Evolutionary conservation across 1,140 invertebrate genomes (phyloP), one percentile per base, ranked within the genome.

Genomic region (Atta texana): DNA sequence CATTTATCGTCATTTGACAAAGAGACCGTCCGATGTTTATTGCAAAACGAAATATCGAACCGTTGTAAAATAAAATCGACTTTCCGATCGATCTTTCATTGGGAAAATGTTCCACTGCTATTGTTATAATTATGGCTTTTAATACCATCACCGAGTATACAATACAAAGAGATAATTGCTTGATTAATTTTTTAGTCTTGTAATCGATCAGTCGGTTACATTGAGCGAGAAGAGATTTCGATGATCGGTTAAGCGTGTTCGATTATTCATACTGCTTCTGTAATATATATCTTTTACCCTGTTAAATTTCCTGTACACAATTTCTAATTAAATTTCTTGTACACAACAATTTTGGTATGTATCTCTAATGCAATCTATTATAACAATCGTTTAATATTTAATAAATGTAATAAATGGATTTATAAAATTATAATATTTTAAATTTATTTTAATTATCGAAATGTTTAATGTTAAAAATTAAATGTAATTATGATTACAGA

Each of bases 1-100:
- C 68, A 82, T 75, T 84, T 39, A 82, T 84, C 39, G 69, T 49
- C 69, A 28, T 74, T 82, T 84, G 80, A 74, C 68, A 84, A 82
- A 82, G 80, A 61, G 55, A 24, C 39, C n/a, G 31, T 10, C 8
- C 55, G 53, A 55, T 28, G 69, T 84, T 24, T 75, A 75, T 84
- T 74, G 80, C 80, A 14, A 61, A 84, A 84, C 69, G 80, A 75
- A 74, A 82, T 82, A 74, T 82, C 53, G 21, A 69, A 55, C 64
- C 31, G 34, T 68, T 12, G 14, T 16, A 24, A 74, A 75, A 84
- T 75, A 34, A 61, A 24, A 49, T 57, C 44, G 34, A 3, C n/a
- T 16, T 14, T 1, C 8, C 55, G 55, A 82, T 61, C 80, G 10
- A 31, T 61, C n/a, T 44, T 49, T 49, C 44, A 61, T 51, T 39